Evolutionary conservation across 2,888 invertebrate genomes (phyloP), one percentile per base, ranked within the genome.

Genomic region (Harpalus rufipes): DNA sequence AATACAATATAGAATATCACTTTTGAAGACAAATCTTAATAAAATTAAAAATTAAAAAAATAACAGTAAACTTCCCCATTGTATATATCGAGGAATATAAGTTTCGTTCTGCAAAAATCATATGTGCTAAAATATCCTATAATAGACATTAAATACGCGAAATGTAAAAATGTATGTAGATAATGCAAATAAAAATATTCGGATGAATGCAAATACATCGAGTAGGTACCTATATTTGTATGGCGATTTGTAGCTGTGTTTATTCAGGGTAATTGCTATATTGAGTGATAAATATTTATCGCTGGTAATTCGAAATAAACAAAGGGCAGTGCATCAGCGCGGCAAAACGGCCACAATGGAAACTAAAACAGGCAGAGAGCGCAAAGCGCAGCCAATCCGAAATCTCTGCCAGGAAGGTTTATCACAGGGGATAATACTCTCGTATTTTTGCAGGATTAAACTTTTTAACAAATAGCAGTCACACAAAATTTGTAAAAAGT

Each of bases 251-350:
- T 51, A 78, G 51, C 63, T 39, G 39, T 83, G 83, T 83, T 83
- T 83, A 76, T 76, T 83, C 61, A 74, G 83, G 61, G 63, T 84
- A 84, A 84, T 84, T 84, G 84, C 44, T 84, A 78, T 63, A 83
- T 84, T 84, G 84, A 78, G 78, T 84, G 84, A 76, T 84, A 84
- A 84, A 84, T 84, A 84, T 84, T 84, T 78, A 78, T 84, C 56
- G 84, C 44, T 72, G 81, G 68, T 81, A 81, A 81, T 68, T 41
- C 21, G 56, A 32, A 44, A 56, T 81, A 81, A 81, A 81, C 68
- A 81, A 41, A 32, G 21, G 72, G 14, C 76, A 39, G 68, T 39
- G 44, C 44, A 51, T 51, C 44, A 51, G 44, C 68, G 68, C 68
- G 7, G 39, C n/a, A 59, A 59, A 51, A 51, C 44, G 44, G 44